These are phyloP conservation scores for Poecile atricapillus DNA, from an alignment of 2,113 vertebrate genomes.

Conservation along the genomic window DNA sequence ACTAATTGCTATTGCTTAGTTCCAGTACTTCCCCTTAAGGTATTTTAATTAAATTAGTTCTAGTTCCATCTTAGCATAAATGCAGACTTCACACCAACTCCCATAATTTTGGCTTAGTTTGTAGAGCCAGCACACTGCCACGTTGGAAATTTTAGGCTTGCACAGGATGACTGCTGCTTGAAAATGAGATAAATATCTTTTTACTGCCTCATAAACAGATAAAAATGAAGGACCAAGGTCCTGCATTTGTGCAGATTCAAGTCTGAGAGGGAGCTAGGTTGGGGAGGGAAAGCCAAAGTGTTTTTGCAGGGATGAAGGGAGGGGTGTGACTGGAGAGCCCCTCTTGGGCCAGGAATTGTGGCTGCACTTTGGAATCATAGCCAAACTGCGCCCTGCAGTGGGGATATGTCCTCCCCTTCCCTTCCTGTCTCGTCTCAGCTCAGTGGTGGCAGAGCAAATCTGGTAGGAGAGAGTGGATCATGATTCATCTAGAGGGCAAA, in stretches of 20 bases:
- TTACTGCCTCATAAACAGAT: not conserved
- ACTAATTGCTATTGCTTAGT: not conserved
- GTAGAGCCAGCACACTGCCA: not conserved
- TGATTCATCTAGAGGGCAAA: fast-evolving
- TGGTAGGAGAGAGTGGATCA: not conserved
- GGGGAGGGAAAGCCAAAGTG: not conserved
- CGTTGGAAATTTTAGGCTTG: not conserved
- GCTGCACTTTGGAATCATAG: fast-evolving
- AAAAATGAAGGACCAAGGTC: not conserved
- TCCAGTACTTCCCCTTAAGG: not conserved
- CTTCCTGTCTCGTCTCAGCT: not conserved
- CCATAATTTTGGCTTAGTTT: not conserved
- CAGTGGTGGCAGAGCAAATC: not conserved
- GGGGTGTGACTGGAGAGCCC: not conserved
- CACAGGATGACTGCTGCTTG: not conserved
- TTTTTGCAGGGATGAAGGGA: not conserved
- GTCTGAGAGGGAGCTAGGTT: not conserved
- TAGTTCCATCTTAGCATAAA: not conserved
- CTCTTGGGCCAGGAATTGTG: not conserved
- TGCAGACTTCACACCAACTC: not conserved
- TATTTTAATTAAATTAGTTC: conserved; percentile 2
- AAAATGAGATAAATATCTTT: not conserved
- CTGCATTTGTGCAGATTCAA: not conserved
- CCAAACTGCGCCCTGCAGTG: not conserved
- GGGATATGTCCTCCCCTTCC: not conserved